Evolutionary conservation across 2,888 invertebrate species (phyloP).

Genomic region (Pammene aurita): DNA sequence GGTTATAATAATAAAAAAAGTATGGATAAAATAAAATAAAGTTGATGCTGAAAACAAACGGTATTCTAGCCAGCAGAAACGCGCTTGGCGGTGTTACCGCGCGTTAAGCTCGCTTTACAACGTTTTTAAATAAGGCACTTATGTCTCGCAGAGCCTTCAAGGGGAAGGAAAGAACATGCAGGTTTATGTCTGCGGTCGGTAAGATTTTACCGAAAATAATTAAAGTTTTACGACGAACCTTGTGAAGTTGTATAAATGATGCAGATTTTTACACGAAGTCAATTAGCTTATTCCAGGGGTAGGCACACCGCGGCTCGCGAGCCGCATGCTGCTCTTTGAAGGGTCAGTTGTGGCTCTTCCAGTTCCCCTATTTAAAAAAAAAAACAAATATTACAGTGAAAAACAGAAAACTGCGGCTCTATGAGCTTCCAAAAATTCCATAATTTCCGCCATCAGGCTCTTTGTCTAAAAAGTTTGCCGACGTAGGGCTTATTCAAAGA

Average conservation of each 20-base stretch:
- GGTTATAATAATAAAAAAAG: constrained; percentile 47
- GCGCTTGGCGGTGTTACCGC: constrained; percentile 49
- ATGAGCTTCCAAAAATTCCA: too few species aligned
- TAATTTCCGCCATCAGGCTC: too few species aligned
- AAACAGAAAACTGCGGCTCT: too few species aligned
- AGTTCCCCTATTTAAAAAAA: too few species aligned
- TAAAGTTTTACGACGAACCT: constrained; percentile 77
- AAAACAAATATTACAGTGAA: too few species aligned
- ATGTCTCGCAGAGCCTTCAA: constrained; percentile 62
- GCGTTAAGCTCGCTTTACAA: constrained; percentile 77
- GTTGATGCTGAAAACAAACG: constrained; percentile 49
- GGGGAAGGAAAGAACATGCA: constrained; percentile 67
- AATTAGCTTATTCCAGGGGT: too few species aligned
- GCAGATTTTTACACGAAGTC: constrained; percentile 46
- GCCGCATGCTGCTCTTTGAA: too few species aligned
- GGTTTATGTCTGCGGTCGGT: constrained; percentile 73
- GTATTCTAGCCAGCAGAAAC: constrained; percentile 65
- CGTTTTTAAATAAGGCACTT: constrained; percentile 80
- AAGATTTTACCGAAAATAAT: constrained; percentile 75
- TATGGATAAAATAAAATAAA: constrained; percentile 47
- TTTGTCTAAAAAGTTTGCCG: too few species aligned
- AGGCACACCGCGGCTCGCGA: too few species aligned
- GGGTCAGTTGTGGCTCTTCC: too few species aligned
- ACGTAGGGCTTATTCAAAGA: too few species aligned
- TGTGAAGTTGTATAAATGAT: constrained; percentile 67